phyloP scores from a whole-genome alignment of 2,888 invertebrate species.

The Smittia aterrima region DNA sequence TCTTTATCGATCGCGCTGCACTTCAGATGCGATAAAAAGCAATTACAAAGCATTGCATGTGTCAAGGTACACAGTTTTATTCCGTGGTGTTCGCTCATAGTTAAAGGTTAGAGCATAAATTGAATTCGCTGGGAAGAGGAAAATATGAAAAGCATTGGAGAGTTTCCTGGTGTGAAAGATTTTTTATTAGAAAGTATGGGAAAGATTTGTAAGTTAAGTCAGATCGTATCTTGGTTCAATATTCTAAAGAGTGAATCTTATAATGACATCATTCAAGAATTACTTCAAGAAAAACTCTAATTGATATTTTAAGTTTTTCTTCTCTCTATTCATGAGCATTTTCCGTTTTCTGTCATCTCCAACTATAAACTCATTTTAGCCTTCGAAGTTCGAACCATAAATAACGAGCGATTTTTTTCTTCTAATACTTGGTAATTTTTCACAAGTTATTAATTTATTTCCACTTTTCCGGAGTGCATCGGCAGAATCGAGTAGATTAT shows the following conservation, averaged over 20 bases:
- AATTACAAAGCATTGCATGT: conserved; percentile 38
- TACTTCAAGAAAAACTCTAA: background rate
- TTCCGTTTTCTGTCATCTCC: background rate
- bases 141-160: background rate
- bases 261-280: no score
- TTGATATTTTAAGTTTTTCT: conserved; percentile 19
- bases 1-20: conserved; percentile 35
- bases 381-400: background rate
- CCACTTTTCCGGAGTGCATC: background rate
- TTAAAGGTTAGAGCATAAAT: background rate
- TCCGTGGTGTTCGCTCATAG: background rate
- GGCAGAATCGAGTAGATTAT: background rate
- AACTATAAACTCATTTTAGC: conserved; percentile 2
- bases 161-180: conserved; percentile 38
- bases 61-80: conserved; percentile 28
- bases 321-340: background rate
- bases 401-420: conserved; percentile 27
- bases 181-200: background rate
- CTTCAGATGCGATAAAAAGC: conserved; percentile 37
- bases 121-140: background rate
- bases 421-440: conserved; percentile 39
- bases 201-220: no score
- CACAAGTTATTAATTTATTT: conserved; percentile 36
- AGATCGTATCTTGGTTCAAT: no score
- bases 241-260: conserved; percentile 1